Base-by-base conservation (phyloP, 2,888 invertebrate genomes). In the Acleris laterana region DNA sequence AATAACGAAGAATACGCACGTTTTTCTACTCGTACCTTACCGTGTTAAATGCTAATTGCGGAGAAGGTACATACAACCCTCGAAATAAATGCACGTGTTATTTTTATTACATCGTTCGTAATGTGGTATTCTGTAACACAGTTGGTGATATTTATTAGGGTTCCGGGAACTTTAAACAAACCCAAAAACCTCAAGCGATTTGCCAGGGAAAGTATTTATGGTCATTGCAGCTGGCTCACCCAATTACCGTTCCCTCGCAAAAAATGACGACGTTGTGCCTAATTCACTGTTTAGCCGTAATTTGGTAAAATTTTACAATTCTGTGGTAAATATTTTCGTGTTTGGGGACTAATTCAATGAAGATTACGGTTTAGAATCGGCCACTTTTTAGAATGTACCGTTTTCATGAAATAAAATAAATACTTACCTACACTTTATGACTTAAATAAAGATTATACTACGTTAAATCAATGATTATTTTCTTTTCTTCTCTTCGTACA, bases 141-240 rank as follows among this genome's bases (percentile, higher is more conserved):
- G 62, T 49, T 63, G 49, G 53, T 49, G 32, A 61, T 65, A 56
- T 65, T 65, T 65, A 65, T 65, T 56, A 56, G 60, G 60, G 65
- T 65, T 49, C 44, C 64, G 42, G 60, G 44, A 55, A 61, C 50
- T 65, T 65, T 65, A 65, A 65, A 65, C 65, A 60, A 65, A 61
- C 56, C 60, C 60, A 56, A 60, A 61, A 65, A 65, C 65, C 60
- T 61, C 65, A 65, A 49, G 55, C 55, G 65, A 60, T 65, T 65
- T 50, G 63, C 46, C 22, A 38, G 55, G 65, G 60, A 65, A 65
- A 61, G 56, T 65, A 65, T 65, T 65, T 65, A 65, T 61, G 65
- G 6, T 61, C 65, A 61, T 65, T 56, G 60, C 65, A 65, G 60
- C 60, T 56, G 65, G 60, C 55, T 61, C 55, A 49, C 55, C 65